Conservation (phyloP, 2,113 vertebrate species). For the Rhodinocichla rosea region DNA sequence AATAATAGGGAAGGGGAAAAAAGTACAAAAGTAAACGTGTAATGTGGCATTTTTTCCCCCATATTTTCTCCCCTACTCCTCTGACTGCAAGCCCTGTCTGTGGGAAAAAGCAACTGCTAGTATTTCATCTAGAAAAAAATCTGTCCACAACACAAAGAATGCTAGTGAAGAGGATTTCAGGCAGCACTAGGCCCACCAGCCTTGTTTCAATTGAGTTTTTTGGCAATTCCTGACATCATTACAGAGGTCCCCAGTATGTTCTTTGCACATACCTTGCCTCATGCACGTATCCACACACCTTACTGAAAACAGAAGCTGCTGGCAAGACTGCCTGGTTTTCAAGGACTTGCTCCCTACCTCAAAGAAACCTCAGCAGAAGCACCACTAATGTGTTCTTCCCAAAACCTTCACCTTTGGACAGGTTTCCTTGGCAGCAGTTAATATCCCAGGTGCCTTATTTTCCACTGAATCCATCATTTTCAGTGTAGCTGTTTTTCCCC, state of each 20-base stretch:
- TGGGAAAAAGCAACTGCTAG: neutral
- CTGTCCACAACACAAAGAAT: neutral
- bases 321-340: neutral
- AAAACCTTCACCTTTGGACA: neutral
- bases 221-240: neutral
- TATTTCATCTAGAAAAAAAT: neutral
- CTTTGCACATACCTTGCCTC: neutral
- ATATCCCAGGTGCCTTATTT: neutral
- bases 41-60: neutral
- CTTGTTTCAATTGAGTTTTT: neutral
- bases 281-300: neutral
- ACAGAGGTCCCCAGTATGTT: accelerated
- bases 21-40: neutral
- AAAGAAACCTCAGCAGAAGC: neutral
- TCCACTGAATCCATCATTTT: neutral
- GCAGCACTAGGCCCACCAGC: neutral
- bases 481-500: neutral
- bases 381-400: neutral
- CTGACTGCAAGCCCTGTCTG: neutral
- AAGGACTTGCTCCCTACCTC: neutral
- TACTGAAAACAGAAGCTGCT: neutral
- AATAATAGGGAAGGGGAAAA: accelerated
- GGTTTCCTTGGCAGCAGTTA: neutral
- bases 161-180: neutral
- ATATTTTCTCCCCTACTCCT: neutral